These are phyloP conservation scores for Fragum whitleyi DNA, from an alignment of 2,888 invertebrate species.

Conservation along the genomic window DNA sequence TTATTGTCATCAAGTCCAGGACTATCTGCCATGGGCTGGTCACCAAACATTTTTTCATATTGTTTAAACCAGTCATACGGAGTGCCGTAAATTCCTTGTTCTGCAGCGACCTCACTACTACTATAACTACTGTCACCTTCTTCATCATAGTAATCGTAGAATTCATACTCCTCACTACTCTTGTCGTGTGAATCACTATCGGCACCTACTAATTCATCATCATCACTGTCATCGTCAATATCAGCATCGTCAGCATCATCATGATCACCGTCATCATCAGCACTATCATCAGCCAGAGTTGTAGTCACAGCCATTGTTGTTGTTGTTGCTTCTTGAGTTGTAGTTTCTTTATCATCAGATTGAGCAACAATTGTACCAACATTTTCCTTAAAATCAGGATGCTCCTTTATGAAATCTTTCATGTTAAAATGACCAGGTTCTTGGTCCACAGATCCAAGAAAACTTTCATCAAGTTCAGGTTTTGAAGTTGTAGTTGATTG, in stretches of 20 bases:
- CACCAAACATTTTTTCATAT: conserved; percentile 56
- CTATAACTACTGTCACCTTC: conserved; percentile 64
- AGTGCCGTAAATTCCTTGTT: conserved; percentile 30
- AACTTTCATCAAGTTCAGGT: conserved; percentile 20
- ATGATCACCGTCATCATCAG: conserved; percentile 27
- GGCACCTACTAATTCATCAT: conserved; percentile 16
- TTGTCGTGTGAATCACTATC: conserved; percentile 46
- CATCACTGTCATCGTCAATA: conserved; percentile 24
- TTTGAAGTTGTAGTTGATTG: conserved; percentile 6
- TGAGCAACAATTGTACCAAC: conserved; percentile 53
- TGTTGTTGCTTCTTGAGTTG: background rate
- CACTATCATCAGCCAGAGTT: conserved; percentile 16
- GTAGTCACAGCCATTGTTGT: background rate
- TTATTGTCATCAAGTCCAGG: conserved; percentile 13
- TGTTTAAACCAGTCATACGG: conserved; percentile 57
- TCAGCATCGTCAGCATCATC: conserved; percentile 15
- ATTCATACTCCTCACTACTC: conserved; percentile 51
- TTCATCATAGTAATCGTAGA: conserved; percentile 61
- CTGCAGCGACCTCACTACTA: conserved; percentile 52
- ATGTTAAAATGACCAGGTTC: conserved; percentile 45
- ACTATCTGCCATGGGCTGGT: conserved; percentile 38
- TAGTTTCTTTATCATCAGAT: background rate
- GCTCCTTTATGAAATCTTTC: conserved; percentile 49
- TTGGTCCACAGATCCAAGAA: background rate
- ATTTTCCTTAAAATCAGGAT: conserved; percentile 62